phyloP scores from a whole-genome alignment of 2,113 vertebrate genomes.

The Ammodytes marinus region DNA sequence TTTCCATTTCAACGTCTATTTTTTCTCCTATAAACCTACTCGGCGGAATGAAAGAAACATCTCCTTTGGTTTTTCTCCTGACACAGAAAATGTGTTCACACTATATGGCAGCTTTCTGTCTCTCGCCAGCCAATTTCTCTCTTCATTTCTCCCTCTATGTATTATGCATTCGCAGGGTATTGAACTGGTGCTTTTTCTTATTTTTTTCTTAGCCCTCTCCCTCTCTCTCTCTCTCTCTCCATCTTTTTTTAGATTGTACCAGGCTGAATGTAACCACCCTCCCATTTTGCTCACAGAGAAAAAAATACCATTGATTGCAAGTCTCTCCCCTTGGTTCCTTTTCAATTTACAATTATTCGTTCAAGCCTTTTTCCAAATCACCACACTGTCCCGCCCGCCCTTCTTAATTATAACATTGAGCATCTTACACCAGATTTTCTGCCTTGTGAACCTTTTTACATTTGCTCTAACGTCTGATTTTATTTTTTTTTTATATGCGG shows the following conservation, averaged over 20 bases:
- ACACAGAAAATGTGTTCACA: slow-evolving; percentile 20
- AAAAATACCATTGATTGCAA: slow-evolving; percentile 63
- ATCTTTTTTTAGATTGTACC: slow-evolving; percentile 47
- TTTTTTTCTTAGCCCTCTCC: background rate
- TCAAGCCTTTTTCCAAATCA: slow-evolving; percentile 18
- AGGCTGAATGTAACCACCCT: slow-evolving; percentile 37
- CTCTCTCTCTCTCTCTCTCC: background rate
- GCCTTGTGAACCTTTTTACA: background rate
- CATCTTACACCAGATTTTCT: background rate
- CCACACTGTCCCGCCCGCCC: background rate
- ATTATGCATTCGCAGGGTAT: slow-evolving; percentile 63
- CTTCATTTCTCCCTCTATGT: slow-evolving; percentile 54
- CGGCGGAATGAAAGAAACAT: slow-evolving; percentile 33
- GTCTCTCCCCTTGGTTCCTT: slow-evolving; percentile 33
- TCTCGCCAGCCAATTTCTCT: slow-evolving; percentile 46
- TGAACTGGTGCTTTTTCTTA: slow-evolving; percentile 31
- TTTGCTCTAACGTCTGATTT: background rate
- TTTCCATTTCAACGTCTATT: slow-evolving; percentile 13
- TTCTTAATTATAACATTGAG: slow-evolving; percentile 8
- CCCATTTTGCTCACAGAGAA: slow-evolving; percentile 18
- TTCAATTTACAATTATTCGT: slow-evolving; percentile 57
- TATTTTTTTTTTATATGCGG: background rate
- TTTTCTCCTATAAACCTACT: slow-evolving; percentile 1
- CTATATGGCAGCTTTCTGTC: slow-evolving; percentile 35
- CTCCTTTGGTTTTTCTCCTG: background rate